phyloP scores from a whole-genome alignment of 2,797 vertebrate genomes.

The Coccyzus lansbergi region DNA sequence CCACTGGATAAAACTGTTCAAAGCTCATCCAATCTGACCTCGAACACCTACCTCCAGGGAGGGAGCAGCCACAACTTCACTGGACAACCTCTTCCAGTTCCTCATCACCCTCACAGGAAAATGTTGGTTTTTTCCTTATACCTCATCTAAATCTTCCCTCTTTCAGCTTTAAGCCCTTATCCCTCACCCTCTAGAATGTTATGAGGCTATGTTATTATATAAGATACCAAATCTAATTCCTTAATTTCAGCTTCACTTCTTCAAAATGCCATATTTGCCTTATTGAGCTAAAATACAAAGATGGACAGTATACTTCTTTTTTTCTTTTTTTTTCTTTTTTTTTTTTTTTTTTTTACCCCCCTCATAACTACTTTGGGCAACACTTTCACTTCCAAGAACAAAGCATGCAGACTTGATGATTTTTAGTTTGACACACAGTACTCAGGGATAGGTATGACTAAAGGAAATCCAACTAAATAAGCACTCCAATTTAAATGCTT shows the following conservation, averaged over 20 bases:
- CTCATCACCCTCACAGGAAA: too few relatives aligned
- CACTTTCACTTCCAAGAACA: neutral
- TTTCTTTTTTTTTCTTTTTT: too few relatives aligned
- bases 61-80: too few relatives aligned
- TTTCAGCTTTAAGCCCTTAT: too few relatives aligned
- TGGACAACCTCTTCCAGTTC: too few relatives aligned
- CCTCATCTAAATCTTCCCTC: too few relatives aligned
- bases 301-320: accelerated
- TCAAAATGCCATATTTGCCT: neutral
- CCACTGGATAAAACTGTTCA: too few relatives aligned
- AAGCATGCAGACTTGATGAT: neutral
- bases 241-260: neutral
- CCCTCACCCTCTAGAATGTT: too few relatives aligned
- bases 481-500: neutral
- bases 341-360: accelerated
- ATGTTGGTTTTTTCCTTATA: too few relatives aligned
- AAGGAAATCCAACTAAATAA: neutral
- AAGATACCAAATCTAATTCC: neutral
- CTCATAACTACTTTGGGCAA: neutral
- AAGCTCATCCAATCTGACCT: too few relatives aligned
- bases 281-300: neutral
- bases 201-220: neutral
- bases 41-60: too few relatives aligned
- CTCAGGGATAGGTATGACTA: neutral
- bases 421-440: neutral